These are phyloP conservation scores for Papilio machaon DNA, from an alignment of 1,140 invertebrate species.

Conservation along the genomic window DNA sequence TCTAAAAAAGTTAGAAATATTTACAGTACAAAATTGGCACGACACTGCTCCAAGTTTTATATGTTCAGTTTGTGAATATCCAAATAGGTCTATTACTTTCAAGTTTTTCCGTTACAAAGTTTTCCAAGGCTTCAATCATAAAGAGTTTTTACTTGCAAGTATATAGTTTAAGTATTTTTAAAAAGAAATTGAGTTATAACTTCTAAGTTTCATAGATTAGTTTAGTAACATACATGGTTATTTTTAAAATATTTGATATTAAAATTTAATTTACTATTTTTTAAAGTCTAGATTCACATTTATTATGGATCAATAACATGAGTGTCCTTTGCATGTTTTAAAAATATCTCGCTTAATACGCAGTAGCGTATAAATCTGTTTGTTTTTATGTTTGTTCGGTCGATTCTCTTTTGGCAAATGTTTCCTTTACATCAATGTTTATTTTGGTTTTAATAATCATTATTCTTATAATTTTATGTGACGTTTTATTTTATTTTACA, in stretches of 20 bases:
- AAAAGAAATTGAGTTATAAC: not conserved
- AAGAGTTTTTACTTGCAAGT: not conserved
- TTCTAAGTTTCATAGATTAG: not conserved
- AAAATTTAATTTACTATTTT: too few species aligned
- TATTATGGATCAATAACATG: not conserved
- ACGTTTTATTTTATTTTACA: constrained; percentile 2
- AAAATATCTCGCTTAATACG: not conserved
- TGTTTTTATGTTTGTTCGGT: not conserved
- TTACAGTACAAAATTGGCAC: not conserved
- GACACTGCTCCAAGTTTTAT: not conserved
- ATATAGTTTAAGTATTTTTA: not conserved
- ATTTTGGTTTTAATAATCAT: not conserved
- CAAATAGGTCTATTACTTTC: constrained; percentile 9
- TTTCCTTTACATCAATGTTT: constrained; percentile 2
- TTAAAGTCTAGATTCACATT: not conserved
- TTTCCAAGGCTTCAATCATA: constrained; percentile 18
- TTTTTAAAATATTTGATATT: not conserved
- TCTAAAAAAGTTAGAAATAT: not conserved
- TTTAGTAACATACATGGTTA: not conserved
- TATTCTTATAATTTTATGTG: constrained; percentile 1
- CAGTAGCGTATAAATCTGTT: not conserved
- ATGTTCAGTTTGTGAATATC: not conserved
- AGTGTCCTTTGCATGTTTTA: not conserved
- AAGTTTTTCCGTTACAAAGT: not conserved
- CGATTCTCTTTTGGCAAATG: constrained; percentile 4